These are phyloP conservation scores for Trididemnum nubilum DNA, from an alignment of 23 tunicate species.

Conservation along the genomic window DNA sequence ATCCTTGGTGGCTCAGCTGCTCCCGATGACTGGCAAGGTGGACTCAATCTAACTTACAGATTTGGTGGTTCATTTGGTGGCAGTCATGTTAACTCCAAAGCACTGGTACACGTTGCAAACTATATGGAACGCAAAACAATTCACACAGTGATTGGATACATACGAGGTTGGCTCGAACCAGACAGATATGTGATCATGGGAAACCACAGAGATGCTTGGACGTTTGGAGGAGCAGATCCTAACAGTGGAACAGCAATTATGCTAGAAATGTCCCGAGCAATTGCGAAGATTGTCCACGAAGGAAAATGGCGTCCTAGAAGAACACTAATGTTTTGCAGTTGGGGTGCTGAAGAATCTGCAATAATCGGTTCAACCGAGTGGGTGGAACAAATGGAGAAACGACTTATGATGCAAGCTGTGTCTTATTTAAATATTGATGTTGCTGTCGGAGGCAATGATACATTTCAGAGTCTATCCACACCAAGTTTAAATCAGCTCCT, in stretches of 20 bases:
- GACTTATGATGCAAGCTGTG: constrained; percentile 68
- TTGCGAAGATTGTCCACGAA: constrained; percentile 44
- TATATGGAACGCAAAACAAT: constrained; percentile 39
- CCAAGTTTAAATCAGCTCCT: constrained; percentile 56
- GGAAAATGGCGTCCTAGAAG: constrained; percentile 93
- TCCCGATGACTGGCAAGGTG: constrained; percentile 91
- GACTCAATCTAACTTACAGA: constrained; percentile 66
- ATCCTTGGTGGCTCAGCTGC: constrained; percentile 69
- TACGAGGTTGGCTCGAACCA: constrained; percentile 75
- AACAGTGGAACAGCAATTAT: constrained; percentile 91
- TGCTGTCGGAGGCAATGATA: constrained; percentile 78
- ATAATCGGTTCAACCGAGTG: constrained; percentile 93
- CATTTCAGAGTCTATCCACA: constrained; percentile 61
- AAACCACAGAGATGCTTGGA: constrained; percentile 99
- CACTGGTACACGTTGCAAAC: constrained; percentile 67
- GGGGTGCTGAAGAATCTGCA: constrained; percentile 99
- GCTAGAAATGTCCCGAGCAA: constrained; percentile 70
- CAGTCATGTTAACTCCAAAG: constrained; percentile 29
- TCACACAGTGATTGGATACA: constrained; percentile 62
- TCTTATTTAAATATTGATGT: constrained; percentile 85
- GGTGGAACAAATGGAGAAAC: constrained; percentile 91
- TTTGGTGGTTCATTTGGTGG: constrained; percentile 57
- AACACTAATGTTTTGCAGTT: constrained; percentile 81
- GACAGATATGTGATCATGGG: constrained; percentile 92
- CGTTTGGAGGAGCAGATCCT: constrained; percentile 93